phyloP scores from a whole-genome alignment of 2,888 invertebrate genomes.

The Hypselothyrea guttata region DNA sequence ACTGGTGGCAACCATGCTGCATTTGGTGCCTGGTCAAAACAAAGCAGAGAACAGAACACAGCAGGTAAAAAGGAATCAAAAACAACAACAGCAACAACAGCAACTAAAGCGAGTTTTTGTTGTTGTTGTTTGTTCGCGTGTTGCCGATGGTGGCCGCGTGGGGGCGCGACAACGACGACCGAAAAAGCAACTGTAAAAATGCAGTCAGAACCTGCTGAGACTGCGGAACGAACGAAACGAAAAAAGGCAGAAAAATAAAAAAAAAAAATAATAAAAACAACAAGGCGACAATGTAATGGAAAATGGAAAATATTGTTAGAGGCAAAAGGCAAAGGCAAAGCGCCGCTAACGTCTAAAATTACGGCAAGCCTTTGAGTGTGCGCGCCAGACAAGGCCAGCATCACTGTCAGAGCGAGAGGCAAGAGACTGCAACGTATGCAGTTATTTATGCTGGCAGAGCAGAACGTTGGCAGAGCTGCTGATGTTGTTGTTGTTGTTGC shows the following conservation, averaged over 20 bases:
- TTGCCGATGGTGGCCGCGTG: constrained; percentile 11
- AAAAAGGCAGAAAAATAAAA: too few species aligned
- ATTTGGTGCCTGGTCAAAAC: constrained; percentile 40
- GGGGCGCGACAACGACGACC: constrained; percentile 46
- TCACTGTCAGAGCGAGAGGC: constrained; percentile 8
- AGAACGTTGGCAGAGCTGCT: not conserved
- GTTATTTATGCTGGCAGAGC: constrained; percentile 57
- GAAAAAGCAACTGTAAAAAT: constrained; percentile 58
- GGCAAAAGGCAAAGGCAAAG: constrained; percentile 28
- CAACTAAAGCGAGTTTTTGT: constrained; percentile 17
- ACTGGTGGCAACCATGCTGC: constrained; percentile 5
- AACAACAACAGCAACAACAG: constrained; percentile 5
- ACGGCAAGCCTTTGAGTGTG: not conserved
- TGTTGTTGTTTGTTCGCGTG: constrained; percentile 24
- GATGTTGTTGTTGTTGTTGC: constrained; percentile 16
- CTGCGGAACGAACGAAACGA: constrained; percentile 13
- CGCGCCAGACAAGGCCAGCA: constrained; percentile 24
- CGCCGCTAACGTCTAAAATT: constrained; percentile 20
- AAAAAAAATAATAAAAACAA: constrained; percentile 29
- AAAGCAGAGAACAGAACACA: constrained; percentile 40
- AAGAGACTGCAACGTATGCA: constrained; percentile 56
- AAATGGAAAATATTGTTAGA: constrained; percentile 63
- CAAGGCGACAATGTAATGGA: constrained; percentile 58
- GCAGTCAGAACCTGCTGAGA: constrained; percentile 61
- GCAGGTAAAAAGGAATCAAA: constrained; percentile 37